Evolutionary conservation across 2,797 vertebrate species (phyloP), one percentile per base, ranked within the genome.

Genomic region (Sibirionetta formosa): DNA sequence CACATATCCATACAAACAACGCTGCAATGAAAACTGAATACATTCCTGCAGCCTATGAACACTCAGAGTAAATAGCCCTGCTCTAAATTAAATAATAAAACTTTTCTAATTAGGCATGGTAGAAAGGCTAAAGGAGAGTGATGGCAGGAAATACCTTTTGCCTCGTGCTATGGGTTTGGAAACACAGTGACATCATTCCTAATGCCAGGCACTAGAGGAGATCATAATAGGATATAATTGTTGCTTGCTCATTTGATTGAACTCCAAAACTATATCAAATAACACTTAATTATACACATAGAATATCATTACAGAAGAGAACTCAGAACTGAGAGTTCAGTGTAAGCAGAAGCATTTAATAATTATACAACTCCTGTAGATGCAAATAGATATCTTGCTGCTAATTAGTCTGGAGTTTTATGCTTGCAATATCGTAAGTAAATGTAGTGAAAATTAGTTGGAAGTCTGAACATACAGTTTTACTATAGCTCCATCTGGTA

Each of bases 181-280:
- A 96, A 95, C 42, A 78, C 80, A 97, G 88, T 92, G 93, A 96
- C 95, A 96, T 97, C 89, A 95, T 86, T 94, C 93, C 96, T 91
- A 92, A 70, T 97, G 95, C 96, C 96, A 97, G 94, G 90, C 95
- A 95, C 87, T 88, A 83, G 92, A 93, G 94, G 95, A 96, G 95
- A 97, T 97, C 94, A 94, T 98, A 97, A 97, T 95, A 94, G 97
- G 94, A 82, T 97, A 95, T 98, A 98, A 98, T 98, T 97, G 97
- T 97, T 98, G 93, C 97, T 97, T 98, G 97, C 96, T 98, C 97
- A 97, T 97, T 98, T 98, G 95, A 97, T 96, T 97, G 95, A 98
- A 97, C 96, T 98, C 96, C 95, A 97, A 98, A 98, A 98, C 97
- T 97, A 97, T 97, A 98, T 98, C 97, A 98, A 98, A 98, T 97